Conservation (phyloP, 2,113 vertebrate species). For the Caloenas nicobarica region DNA sequence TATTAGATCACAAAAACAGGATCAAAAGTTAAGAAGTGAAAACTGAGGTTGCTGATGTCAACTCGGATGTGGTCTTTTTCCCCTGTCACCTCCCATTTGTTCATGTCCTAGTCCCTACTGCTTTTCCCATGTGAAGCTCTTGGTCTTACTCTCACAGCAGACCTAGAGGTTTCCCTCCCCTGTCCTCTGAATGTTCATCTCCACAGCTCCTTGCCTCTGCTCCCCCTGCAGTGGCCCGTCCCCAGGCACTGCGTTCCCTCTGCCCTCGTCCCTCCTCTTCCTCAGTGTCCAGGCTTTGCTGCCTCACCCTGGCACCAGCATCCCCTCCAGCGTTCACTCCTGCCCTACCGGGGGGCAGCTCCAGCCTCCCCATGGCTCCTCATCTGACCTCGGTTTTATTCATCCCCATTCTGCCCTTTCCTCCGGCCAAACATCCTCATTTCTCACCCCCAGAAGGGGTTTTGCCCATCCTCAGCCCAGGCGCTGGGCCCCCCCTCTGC, state of each 20-base stretch:
- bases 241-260: not conserved
- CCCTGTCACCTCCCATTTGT: not conserved
- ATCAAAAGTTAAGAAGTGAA: conserved; percentile 25
- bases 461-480: not conserved
- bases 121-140: not conserved
- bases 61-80: not conserved
- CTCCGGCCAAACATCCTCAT: not conserved
- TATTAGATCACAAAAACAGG: conserved; percentile 20
- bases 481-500: not conserved
- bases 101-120: not conserved
- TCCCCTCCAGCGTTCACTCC: not conserved
- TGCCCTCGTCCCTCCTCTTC: not conserved
- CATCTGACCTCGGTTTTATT: not conserved
- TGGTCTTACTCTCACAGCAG: not conserved
- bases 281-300: not conserved
- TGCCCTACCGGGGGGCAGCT: not conserved
- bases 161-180: not conserved
- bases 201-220: not conserved
- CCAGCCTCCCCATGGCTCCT: not conserved
- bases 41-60: conserved; percentile 1
- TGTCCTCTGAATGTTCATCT: not conserved
- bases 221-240: not conserved
- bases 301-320: not conserved
- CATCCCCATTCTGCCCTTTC: not conserved
- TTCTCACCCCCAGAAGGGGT: not conserved